phyloP scores from a whole-genome alignment of 2,113 vertebrate species.

The Barbus barbus region DNA sequence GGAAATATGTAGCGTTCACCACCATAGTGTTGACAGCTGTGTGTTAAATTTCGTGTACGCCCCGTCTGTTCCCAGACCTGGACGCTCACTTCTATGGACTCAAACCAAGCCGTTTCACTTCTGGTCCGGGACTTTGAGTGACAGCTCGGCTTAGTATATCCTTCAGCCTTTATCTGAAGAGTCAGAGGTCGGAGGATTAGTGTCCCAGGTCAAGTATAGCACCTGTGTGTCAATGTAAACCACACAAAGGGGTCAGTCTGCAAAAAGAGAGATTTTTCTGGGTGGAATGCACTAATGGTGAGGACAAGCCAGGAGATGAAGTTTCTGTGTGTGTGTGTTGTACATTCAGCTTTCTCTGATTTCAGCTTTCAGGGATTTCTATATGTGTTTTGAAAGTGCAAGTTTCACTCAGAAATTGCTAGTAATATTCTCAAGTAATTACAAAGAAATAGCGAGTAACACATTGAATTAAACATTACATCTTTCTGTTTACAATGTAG shows the following conservation, averaged over 20 bases:
- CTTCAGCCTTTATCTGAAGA: constrained; percentile 46
- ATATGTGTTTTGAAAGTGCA: not conserved
- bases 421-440: not conserved
- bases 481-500: too few species aligned
- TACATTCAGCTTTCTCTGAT: not conserved
- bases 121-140: constrained; percentile 5
- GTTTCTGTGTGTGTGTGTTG: not conserved
- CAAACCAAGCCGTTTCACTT: constrained; percentile 21
- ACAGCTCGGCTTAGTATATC: constrained; percentile 38
- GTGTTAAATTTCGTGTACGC: not conserved
- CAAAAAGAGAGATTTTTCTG: not conserved
- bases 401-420: not conserved
- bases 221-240: constrained; percentile 43
- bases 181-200: constrained; percentile 53
- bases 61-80: not conserved
- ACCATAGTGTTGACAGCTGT: not conserved
- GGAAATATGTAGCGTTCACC: not conserved
- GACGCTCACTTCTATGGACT: constrained; percentile 6
- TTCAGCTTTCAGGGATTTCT: not conserved
- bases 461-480: too few species aligned
- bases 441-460: not conserved
- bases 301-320: not conserved
- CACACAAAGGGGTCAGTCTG: constrained; percentile 42
- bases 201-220: constrained; percentile 38
- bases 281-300: constrained; percentile 25